phyloP scores from a whole-genome alignment of 2,113 vertebrate species.

The Merops nubicus region DNA sequence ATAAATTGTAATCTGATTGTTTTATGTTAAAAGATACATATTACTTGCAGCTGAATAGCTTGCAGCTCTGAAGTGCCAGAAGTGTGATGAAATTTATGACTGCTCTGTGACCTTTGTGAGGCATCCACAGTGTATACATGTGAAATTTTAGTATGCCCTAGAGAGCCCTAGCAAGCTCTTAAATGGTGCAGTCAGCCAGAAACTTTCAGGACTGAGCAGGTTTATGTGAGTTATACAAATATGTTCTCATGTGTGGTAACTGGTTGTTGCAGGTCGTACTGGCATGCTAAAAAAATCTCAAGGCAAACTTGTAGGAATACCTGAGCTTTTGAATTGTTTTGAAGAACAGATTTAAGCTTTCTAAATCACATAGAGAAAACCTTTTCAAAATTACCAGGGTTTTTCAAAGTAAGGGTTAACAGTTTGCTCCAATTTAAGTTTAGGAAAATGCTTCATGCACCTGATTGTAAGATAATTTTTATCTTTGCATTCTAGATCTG shows the following conservation, averaged over 20 bases:
- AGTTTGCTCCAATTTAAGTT: neutral
- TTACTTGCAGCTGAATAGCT: neutral
- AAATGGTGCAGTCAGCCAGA: neutral
- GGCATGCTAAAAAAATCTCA: neutral
- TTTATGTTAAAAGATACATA: neutral
- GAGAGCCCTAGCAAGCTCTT: neutral
- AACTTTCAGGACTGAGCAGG: neutral
- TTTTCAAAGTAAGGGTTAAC: neutral
- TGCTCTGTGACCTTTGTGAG: conserved; percentile 10
- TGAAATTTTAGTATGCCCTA: neutral
- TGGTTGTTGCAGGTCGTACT: neutral
- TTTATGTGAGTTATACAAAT: neutral
- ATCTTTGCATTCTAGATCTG: neutral
- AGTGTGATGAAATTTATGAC: neutral
- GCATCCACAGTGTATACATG: neutral
- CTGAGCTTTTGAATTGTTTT: neutral
- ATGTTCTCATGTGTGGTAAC: neutral
- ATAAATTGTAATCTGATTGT: neutral
- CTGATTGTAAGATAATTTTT: neutral
- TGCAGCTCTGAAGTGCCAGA: neutral
- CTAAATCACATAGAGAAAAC: neutral
- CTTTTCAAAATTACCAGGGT: neutral
- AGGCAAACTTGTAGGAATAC: neutral
- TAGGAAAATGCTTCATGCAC: neutral
- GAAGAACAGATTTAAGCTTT: neutral